Evolutionary conservation across 2,113 vertebrate genomes (phyloP), one percentile per base, ranked within the genome.

Genomic region (Aphyosemion australe): DNA sequence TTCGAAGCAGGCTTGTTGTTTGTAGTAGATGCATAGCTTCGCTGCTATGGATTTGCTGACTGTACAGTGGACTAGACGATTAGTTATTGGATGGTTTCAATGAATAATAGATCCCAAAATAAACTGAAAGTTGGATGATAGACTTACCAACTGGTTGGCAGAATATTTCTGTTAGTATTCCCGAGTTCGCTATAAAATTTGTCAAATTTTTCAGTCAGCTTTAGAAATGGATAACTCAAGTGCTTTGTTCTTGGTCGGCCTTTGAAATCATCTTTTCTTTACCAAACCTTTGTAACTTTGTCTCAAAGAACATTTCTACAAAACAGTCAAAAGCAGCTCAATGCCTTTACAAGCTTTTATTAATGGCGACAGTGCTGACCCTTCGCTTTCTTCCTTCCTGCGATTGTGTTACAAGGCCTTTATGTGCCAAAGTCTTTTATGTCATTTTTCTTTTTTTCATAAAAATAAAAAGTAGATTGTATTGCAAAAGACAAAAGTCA

Each of bases 1-100:
- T 82, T 75, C 67, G 65, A 73, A 61, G 66, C 61, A 73, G 67
- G 19, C 50, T 80, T 69, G 57, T 42, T 66, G 74, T 74, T 58
- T 68, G 47, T 78, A 58, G 74, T 65, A 69, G 54, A 80, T 61
- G 16, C 52, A 63, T 45, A 14, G 55, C 14, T 69, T 12, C 9
- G 5, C 8, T 73, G 41, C 12, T 7, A 45, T 26, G 65, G 57
- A 49, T 76, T 76, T 59, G 12, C 18, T 48, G 13, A 41, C 14
- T 49, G 41, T 37, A 34, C 45, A 34, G 54, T 37, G 34, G 34
- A 37, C 34, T 37, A 10, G 34, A 10, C 61, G 67, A 34, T 74
- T 75, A n/a, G 26, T 62, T 56, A 15, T 31, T 61, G 49, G 49
- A 12, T 10, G 16, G 47, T 46, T 70, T 68, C 63, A 56, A 69